Conservation (phyloP, 2,888 invertebrate species). For the Mythimna ferrago region DNA sequence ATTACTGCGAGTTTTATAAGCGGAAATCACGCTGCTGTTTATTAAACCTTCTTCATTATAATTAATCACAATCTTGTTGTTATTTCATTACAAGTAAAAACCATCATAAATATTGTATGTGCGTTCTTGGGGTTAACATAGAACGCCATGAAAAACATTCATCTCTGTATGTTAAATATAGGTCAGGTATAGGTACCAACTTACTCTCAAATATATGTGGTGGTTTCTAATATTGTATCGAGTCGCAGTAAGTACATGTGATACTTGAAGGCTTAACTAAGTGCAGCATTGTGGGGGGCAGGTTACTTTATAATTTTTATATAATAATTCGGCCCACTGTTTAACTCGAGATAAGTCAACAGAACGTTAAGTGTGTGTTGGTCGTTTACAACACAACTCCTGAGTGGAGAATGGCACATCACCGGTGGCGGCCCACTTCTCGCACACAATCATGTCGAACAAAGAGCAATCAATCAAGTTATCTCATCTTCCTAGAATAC, state of each 20-base stretch:
- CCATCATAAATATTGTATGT: not conserved
- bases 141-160: not conserved
- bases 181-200: not conserved
- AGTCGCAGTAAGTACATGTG: not conserved
- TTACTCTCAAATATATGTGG: too few species aligned
- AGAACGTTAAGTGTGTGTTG: not conserved
- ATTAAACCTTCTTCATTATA: conserved; percentile 19
- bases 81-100: not conserved
- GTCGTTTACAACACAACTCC: not conserved
- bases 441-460: conserved; percentile 65
- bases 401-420: conserved; percentile 1
- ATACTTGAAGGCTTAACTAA: not conserved
- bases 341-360: not conserved
- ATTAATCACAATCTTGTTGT: not conserved
- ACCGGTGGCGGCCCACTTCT: conserved; percentile 41
- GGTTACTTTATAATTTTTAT: not conserved
- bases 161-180: conserved; percentile 18
- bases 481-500: conserved; percentile 77
- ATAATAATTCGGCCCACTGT: not conserved
- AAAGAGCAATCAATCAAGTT: conserved; percentile 85
- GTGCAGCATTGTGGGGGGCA: too few species aligned
- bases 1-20: too few species aligned
- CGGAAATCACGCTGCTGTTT: not conserved
- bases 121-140: not conserved
- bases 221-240: not conserved